Evolutionary conservation across 2,888 invertebrate genomes (phyloP).

Genomic region (Chrysolina oricalcia): DNA sequence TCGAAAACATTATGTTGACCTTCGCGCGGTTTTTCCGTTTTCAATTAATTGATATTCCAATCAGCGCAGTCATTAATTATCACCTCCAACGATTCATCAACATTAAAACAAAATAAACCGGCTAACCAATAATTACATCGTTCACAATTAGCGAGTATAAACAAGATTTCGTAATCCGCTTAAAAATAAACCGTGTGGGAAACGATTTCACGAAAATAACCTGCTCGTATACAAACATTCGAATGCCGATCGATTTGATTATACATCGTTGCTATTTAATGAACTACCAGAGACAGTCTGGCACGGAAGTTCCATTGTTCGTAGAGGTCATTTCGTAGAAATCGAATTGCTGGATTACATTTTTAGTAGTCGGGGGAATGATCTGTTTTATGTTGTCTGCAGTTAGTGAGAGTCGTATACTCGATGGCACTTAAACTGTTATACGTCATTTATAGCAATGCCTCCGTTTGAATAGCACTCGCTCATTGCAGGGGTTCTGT

Average conservation of each 20-base stretch:
- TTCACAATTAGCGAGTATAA: neutral
- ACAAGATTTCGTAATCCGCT: conserved; percentile 12
- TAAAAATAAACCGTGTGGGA: neutral
- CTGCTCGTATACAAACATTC: neutral
- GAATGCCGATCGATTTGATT: conserved; percentile 11
- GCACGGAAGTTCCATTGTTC: neutral
- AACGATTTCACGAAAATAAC: neutral
- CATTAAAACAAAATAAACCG: conserved; percentile 7
- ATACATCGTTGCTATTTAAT: conserved; percentile 5
- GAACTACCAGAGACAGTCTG: conserved; percentile 19
- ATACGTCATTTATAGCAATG: neutral
- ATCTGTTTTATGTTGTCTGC: conserved; percentile 16
- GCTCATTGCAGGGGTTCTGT: too few relatives aligned
- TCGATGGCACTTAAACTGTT: neutral
- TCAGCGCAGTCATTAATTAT: conserved; percentile 10
- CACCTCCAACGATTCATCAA: conserved; percentile 2
- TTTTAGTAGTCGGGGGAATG: conserved; percentile 10
- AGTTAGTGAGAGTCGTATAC: neutral
- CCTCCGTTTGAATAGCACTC: neutral
- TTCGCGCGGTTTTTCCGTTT: conserved; percentile 1
- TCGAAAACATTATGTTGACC: neutral
- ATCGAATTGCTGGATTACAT: neutral
- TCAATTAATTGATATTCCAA: conserved; percentile 1
- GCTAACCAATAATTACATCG: neutral
- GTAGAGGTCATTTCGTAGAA: conserved; percentile 15